Evolutionary conservation across 2,797 vertebrate species (phyloP).

Genomic region (Nannoperca australis): DNA sequence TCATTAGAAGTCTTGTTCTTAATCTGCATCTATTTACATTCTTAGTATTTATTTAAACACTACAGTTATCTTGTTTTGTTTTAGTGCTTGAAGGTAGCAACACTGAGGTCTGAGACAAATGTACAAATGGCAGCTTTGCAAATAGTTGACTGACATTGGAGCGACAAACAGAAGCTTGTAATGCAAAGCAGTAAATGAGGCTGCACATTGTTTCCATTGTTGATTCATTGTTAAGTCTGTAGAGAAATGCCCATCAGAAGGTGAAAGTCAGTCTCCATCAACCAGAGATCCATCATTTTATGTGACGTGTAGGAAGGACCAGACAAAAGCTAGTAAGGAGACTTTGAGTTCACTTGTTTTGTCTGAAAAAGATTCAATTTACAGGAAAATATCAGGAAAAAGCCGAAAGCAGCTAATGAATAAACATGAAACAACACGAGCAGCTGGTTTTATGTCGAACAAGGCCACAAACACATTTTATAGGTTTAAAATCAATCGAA

Average conservation of each 20-base stretch:
- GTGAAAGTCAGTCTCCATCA: neutral
- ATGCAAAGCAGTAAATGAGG: neutral
- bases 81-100: too few species aligned
- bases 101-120: too few species aligned
- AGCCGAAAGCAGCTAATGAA: neutral
- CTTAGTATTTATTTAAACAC: neutral
- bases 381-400: neutral
- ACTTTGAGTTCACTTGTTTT: neutral
- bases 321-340: neutral
- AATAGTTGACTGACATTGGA: too few species aligned
- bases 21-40: too few species aligned
- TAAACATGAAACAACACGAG: neutral
- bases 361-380: neutral
- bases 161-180: neutral
- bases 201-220: neutral
- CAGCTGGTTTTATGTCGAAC: neutral
- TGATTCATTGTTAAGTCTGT: neutral
- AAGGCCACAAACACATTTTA: neutral
- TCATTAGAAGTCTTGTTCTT: too few species aligned
- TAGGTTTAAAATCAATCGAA: neutral
- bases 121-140: too few species aligned
- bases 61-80: too few species aligned
- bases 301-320: neutral
- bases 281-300: neutral
- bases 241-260: neutral